phyloP scores from a whole-genome alignment of 2,113 vertebrate genomes.

The Chaetodon trifascialis region DNA sequence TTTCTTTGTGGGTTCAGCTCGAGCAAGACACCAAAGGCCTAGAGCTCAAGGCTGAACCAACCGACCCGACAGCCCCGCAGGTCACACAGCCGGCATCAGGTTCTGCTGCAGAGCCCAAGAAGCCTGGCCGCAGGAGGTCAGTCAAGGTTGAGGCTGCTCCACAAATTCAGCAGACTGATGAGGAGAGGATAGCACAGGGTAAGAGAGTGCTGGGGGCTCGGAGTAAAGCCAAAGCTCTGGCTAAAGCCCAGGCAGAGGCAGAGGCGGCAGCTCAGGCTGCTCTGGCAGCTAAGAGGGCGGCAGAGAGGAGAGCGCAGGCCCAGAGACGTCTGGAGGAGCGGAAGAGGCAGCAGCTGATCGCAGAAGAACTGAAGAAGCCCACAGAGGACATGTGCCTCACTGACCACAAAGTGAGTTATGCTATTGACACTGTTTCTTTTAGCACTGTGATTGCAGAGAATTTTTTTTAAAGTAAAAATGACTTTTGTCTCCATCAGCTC shows the following conservation, averaged over 20 bases:
- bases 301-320: conserved; percentile 85
- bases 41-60: conserved; percentile 52
- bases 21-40: conserved; percentile 75
- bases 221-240: conserved; percentile 87
- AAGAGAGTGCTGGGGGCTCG: conserved; percentile 82
- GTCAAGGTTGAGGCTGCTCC: conserved; percentile 56
- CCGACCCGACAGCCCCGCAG: conserved; percentile 41
- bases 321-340: conserved; percentile 92
- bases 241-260: conserved; percentile 87
- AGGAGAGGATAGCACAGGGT: conserved; percentile 75
- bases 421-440: background rate
- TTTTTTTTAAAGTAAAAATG: conserved; percentile 5
- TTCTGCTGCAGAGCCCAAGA: conserved; percentile 70
- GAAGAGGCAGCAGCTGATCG: conserved; percentile 92
- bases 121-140: conserved; percentile 79
- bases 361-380: conserved; percentile 97
- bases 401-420: conserved; percentile 89
- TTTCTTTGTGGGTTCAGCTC: conserved; percentile 71
- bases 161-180: conserved; percentile 62
- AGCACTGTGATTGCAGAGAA: background rate
- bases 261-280: conserved; percentile 82
- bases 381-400: conserved; percentile 96
- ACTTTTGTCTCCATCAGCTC: conserved; percentile 77
- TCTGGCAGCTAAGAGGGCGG: conserved; percentile 82
- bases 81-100: conserved; percentile 26